Base-by-base conservation (phyloP, 2,888 invertebrate species). In the Athalia cordata region DNA sequence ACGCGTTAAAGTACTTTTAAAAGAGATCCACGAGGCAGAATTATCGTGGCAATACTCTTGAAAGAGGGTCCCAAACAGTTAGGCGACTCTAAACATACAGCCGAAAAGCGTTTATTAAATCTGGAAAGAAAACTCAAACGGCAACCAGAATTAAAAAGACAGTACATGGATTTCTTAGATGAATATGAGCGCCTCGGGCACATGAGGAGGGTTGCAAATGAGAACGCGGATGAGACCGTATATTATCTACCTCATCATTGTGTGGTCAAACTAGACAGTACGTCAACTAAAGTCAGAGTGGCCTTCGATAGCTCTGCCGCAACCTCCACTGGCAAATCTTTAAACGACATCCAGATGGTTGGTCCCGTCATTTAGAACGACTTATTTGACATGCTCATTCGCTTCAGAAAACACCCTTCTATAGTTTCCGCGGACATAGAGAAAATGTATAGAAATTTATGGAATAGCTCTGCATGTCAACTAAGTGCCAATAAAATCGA, bases 341-440 rank as follows among this genome's bases (percentile, higher is more conserved):
- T 59, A 3, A 59, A 59, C 15, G 59, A 59, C 59, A 59, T 59
- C 3, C 59, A 59, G 13, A 59, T 59, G 59, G n/a, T 59, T 59
- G 59, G 59, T 59, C 59, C 59, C 15, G 15, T 15, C 15, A 59
- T 59, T 13, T 11, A 59, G 15, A 59, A 59, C 15, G 59, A 59
- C 15, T 15, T 59, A 13, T 59, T 13, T 59, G 59, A 59, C 59
- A n/a, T 13, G 6, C 13, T 13, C n/a, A 59, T 59, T 13, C n/a
- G 59, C 6, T 59, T 59, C 13, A 59, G 59, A 57, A 57, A 57
- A 6, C 57, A 57, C 6, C n/a, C 13, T 8, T 57, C 9, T 8
- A 13, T 57, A 0, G 55, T 87, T 4, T 82, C 82, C 8, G 86
- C 84, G 0, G 86, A 87, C 66, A 82, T 88, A 9, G 78, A 68